Percentiles rank a stretch among this genome's conserved stretches.
These are phyloP conservation scores for Erinaceus europaeus DNA, from an alignment of 2,113 vertebrate genomes.

Conservation along the genomic window DNA sequence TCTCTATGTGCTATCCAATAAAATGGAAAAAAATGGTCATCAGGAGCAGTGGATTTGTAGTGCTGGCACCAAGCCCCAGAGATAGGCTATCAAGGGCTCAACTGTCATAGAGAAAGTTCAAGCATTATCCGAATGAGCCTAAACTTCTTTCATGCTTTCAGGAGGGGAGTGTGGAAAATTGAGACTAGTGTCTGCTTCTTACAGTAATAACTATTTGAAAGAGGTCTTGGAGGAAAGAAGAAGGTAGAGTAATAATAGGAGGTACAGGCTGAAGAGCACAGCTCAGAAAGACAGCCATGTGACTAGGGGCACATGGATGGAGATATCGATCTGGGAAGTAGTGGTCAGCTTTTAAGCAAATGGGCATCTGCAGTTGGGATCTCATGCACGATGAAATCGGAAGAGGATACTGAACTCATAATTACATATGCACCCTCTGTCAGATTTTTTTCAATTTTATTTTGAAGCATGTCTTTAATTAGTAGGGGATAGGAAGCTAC, in stretches of 20 bases:
- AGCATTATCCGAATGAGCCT: accelerated
- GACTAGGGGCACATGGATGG: no score
- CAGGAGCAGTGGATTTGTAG: no score
- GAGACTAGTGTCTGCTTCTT: neutral
- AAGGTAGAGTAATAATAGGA: neutral
- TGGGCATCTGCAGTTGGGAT: no score
- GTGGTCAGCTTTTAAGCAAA: neutral
- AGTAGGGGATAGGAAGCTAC: neutral
- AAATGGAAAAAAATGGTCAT: neutral
- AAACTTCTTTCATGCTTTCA: neutral
- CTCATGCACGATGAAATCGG: neutral
- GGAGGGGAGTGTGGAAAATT: no score
- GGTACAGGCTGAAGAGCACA: no score
- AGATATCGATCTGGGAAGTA: neutral
- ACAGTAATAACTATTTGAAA: neutral
- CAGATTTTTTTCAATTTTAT: neutral
- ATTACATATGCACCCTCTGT: no score
- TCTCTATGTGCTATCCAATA: neutral
- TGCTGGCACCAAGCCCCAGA: no score
- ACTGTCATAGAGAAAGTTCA: neutral
- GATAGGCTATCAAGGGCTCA: no score
- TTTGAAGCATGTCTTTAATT: neutral
- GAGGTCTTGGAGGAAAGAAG: neutral
- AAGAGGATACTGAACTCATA: neutral
- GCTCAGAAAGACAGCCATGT: no score